A percentile compares a stretch with the other conserved stretches of the same genome.
These are phyloP conservation scores for Urocynchramus pylzowi DNA, from an alignment of 2,113 vertebrate genomes.

Conservation along the genomic window DNA sequence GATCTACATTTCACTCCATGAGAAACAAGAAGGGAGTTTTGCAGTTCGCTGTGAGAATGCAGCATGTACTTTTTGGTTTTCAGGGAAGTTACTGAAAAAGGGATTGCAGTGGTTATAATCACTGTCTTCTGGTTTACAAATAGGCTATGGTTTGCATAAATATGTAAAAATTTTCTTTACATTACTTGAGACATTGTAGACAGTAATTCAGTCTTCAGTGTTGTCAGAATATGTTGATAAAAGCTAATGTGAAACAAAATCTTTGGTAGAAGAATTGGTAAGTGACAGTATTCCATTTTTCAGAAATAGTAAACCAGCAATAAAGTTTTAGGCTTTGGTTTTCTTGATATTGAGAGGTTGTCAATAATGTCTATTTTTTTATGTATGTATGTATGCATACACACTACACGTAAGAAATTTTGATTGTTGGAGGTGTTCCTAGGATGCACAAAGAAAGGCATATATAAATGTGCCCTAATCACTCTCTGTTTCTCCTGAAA, in stretches of 20 bases:
- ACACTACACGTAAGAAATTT: not conserved
- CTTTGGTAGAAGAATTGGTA: not conserved
- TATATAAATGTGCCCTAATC: not conserved
- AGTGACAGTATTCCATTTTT: not conserved
- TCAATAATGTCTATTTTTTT: not conserved
- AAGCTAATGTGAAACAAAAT: not conserved
- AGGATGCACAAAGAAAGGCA: not conserved
- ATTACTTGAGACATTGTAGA: not conserved
- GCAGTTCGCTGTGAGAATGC: not conserved
- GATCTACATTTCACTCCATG: not conserved
- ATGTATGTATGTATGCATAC: accelerated
- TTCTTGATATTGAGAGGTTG: not conserved
- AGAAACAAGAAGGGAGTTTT: not conserved
- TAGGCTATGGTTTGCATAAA: not conserved
- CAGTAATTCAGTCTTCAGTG: not conserved
- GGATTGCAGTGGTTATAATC: not conserved
- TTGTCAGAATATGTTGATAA: not conserved
- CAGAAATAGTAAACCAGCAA: not conserved
- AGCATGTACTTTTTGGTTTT: not conserved
- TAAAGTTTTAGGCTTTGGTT: not conserved
- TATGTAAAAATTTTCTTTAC: not conserved
- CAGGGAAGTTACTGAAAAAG: not conserved
- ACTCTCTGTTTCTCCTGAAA: not conserved
- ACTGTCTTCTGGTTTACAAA: not conserved
- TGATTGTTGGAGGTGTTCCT: not conserved